Conservation (phyloP, 2,113 vertebrate species). For the Hippolais icterina region DNA sequence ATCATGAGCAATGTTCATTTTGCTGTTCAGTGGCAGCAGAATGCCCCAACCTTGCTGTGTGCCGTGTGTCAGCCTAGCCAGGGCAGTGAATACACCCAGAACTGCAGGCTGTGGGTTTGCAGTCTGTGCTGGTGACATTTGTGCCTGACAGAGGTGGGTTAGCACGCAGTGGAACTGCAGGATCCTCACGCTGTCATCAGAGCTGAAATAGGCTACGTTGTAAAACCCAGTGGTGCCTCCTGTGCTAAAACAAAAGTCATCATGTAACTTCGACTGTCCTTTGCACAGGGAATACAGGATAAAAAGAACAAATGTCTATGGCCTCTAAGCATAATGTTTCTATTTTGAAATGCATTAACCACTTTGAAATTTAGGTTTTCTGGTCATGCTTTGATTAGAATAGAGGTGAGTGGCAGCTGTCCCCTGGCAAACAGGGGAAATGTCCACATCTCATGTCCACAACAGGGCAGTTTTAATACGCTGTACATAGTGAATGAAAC, state of each 20-base stretch:
- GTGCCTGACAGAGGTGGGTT: neutral
- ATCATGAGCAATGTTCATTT: neutral
- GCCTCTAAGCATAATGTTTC: neutral
- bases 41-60: neutral
- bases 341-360: neutral
- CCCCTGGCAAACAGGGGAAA: neutral
- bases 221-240: fast-evolving
- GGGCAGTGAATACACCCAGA: neutral
- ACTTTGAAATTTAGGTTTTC: neutral
- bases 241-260: neutral
- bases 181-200: fast-evolving
- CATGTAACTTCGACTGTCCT: neutral
- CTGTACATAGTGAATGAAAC: neutral
- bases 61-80: neutral
- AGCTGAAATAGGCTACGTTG: neutral
- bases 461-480: neutral
- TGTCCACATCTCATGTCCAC: neutral
- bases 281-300: neutral
- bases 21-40: neutral
- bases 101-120: neutral
- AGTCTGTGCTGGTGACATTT: neutral
- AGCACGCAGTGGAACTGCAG: fast-evolving
- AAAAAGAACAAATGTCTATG: fast-evolving
- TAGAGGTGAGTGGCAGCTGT: neutral
- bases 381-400: neutral